Conservation (phyloP, 2,797 vertebrate species). For the Sebastes iracundus region DNA sequence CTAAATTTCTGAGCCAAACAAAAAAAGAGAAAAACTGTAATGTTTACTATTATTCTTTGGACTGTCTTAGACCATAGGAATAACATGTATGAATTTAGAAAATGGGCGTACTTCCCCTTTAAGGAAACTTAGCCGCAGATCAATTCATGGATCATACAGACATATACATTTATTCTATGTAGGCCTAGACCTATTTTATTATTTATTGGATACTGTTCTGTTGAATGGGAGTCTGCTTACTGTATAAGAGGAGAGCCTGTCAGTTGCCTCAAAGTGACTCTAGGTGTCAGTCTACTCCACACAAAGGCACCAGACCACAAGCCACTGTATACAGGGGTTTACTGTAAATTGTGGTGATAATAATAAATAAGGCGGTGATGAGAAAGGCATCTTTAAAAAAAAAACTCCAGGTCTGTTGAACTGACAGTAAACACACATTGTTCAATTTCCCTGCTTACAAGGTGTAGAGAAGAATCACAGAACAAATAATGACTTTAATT, state of each 20-base stretch:
- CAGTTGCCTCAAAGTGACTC: background rate
- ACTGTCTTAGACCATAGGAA: too few relatives aligned
- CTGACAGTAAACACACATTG: background rate
- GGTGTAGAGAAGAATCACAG: background rate
- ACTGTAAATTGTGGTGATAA: background rate
- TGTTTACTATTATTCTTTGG: too few relatives aligned
- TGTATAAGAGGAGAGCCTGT: background rate
- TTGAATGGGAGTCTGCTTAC: background rate
- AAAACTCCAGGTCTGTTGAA: background rate
- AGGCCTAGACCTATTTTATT: background rate
- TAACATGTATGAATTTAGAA: too few relatives aligned
- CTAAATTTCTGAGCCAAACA: too few relatives aligned
- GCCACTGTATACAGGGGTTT: background rate
- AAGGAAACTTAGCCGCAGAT: background rate
- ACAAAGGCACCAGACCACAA: background rate
- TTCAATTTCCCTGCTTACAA: background rate
- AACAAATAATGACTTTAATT: background rate
- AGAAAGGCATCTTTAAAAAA: background rate
- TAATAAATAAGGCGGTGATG: background rate
- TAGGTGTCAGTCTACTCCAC: slow-evolving; percentile 66
- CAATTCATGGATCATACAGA: background rate
- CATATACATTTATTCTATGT: background rate
- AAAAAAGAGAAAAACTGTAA: too few relatives aligned
- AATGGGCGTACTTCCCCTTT: too few relatives aligned
- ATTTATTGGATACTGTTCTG: background rate